A percentile compares a stretch with the other conserved stretches of the same genome.
Evolutionary conservation across 2,888 invertebrate species (phyloP).

Genomic region (Mongoloraphidia duomilia): DNA sequence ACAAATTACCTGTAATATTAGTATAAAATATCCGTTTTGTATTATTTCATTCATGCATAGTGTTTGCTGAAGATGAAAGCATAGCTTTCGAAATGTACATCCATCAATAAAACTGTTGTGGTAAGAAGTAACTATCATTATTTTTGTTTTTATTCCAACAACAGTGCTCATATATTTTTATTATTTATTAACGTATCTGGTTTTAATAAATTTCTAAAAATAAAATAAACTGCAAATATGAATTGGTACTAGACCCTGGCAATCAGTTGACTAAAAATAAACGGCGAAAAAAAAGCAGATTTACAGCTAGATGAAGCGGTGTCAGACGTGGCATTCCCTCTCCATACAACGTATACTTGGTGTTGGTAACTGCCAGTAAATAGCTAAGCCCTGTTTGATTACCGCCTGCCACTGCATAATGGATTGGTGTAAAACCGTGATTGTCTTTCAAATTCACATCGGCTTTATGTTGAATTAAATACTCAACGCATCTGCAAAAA

Average conservation of each 20-base stretch:
- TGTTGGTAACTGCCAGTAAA: slow-evolving; percentile 23
- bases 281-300: too few relatives aligned
- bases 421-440: slow-evolving; percentile 41
- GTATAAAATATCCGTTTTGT: too few relatives aligned
- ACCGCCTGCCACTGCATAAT: slow-evolving; percentile 46
- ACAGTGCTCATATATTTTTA: too few relatives aligned
- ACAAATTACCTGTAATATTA: too few relatives aligned
- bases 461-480: slow-evolving; percentile 39
- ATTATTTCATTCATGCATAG: too few relatives aligned
- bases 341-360: slow-evolving; percentile 13
- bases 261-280: too few relatives aligned
- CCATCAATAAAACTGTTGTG: too few relatives aligned
- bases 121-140: too few relatives aligned
- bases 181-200: too few relatives aligned
- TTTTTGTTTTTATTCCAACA: too few relatives aligned
- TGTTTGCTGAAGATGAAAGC: too few relatives aligned
- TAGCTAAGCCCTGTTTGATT: slow-evolving; percentile 37
- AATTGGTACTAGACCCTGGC: background rate
- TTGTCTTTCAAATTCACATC: slow-evolving; percentile 37
- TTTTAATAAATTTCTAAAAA: background rate
- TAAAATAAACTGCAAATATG: background rate
- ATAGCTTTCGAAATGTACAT: too few relatives aligned
- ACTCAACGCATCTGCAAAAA: slow-evolving; percentile 35
- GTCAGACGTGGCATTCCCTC: slow-evolving; percentile 26
- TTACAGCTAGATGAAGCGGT: slow-evolving; percentile 42